Evolutionary conservation across 2,113 vertebrate genomes (phyloP), one percentile per base, ranked within the genome.

Genomic region (Carassius gibelio): DNA sequence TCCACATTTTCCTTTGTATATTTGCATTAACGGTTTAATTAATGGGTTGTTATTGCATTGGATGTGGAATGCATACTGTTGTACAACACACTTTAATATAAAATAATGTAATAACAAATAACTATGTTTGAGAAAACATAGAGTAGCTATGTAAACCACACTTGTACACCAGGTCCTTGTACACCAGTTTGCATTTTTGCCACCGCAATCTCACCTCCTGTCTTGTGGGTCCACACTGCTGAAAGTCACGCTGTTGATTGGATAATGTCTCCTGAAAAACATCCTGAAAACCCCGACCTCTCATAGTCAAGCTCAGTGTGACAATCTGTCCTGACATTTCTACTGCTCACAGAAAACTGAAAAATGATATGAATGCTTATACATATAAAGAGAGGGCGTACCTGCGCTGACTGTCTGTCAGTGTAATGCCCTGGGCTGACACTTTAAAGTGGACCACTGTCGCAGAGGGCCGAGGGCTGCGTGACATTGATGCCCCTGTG

Each of bases 191-290:
- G 13, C n/a, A 75, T 75, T 26, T 26, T 26, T 76, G 75, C 30
- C 59, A 57, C 13, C 13, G 3, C 5, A n/a, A 5, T 81, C 91
- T 50, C 90, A 98, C 97, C 96, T 96, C 81, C 96, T 93, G 92
- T 97, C 96, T 87, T 97, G 95, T 6, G 97, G 96, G 90, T 97
- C 97, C 0, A 95, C 89, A 90, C 95, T 97, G 91, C 95, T 96
- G 94, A 95, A 97, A 5, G 96, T 97, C 30, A 97, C 96, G 30
- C 94, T 97, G 93, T 87, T 96, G 80, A 98, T 94, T 0, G 97
- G 95, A 82, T 98, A 98, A 91, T 98, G 97, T 79, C 97, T 95
- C 83, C 97, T 94, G 91, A 98, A 98, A 93, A 98, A 98, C 80
- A 98, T 91, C 90, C 97, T 98, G 85, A 55, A 76, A 76, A 15